Percentiles rank a stretch among this genome's conserved stretches.
Conservation (phyloP, 1,140 invertebrate species). For the Caenorhabditis briggsae region DNA sequence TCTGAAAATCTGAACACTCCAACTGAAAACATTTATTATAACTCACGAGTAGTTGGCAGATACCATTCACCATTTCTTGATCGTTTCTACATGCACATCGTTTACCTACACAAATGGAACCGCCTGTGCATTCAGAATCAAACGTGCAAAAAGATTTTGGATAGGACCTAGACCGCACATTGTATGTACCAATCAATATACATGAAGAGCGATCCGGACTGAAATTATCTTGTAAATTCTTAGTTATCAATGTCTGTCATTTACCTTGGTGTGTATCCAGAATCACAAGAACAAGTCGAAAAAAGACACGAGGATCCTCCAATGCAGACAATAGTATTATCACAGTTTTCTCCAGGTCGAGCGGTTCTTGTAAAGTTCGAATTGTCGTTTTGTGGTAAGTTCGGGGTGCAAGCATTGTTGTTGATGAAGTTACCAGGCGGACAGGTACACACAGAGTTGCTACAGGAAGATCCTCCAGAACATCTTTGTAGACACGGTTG, state of each 20-base stretch:
- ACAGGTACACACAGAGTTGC: slow-evolving; percentile 61
- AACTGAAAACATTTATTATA: background rate
- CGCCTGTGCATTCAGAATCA: slow-evolving; percentile 51
- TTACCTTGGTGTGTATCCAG: slow-evolving; percentile 20
- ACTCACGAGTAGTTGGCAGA: slow-evolving; percentile 19
- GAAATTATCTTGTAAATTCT: background rate
- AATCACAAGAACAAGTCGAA: slow-evolving; percentile 55
- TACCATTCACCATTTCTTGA: slow-evolving; percentile 37
- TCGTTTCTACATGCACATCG: slow-evolving; percentile 49
- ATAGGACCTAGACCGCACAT: slow-evolving; percentile 33
- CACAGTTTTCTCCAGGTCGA: slow-evolving; percentile 61
- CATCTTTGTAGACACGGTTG: slow-evolving; percentile 62
- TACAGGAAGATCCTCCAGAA: slow-evolving; percentile 63
- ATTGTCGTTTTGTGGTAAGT: slow-evolving; percentile 42
- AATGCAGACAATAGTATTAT: slow-evolving; percentile 58
- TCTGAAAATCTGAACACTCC: background rate
- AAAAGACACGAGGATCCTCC: slow-evolving; percentile 61
- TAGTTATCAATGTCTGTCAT: background rate
- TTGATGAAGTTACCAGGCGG: slow-evolving; percentile 51
- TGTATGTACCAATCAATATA: slow-evolving; percentile 26
- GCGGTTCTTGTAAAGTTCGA: slow-evolving; percentile 51
- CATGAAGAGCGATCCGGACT: slow-evolving; percentile 56
- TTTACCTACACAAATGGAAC: slow-evolving; percentile 46
- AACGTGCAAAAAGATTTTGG: slow-evolving; percentile 32
- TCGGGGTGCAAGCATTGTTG: slow-evolving; percentile 48